phyloP scores from a whole-genome alignment of 1,140 invertebrate genomes.

The Oryctes rhinoceros region DNA sequence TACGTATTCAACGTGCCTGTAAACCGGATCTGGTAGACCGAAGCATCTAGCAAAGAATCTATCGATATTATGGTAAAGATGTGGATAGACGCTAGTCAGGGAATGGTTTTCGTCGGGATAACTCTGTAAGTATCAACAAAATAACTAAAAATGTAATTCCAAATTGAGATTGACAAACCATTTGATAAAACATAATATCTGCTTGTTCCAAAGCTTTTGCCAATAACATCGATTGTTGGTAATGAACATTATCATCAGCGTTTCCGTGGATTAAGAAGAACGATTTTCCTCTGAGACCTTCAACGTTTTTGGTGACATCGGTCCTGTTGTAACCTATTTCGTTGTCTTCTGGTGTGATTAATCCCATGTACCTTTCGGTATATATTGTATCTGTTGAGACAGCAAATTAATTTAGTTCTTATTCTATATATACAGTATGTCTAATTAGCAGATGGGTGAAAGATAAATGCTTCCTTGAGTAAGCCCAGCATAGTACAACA shows the following conservation, averaged over 20 bases:
- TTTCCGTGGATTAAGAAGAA: slow-evolving; percentile 91
- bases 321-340: slow-evolving; percentile 71
- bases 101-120: slow-evolving; percentile 94
- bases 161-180: slow-evolving; percentile 67
- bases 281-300: slow-evolving; percentile 79
- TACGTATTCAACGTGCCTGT: background rate
- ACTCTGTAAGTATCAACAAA: slow-evolving; percentile 70
- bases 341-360: slow-evolving; percentile 74
- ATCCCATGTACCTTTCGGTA: slow-evolving; percentile 92
- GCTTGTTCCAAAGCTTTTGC: slow-evolving; percentile 79
- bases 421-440: too few species aligned
- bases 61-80: slow-evolving; percentile 90
- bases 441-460: too few species aligned
- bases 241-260: slow-evolving; percentile 93
- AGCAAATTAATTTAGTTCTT: background rate
- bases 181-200: slow-evolving; percentile 85
- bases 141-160: background rate
- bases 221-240: slow-evolving; percentile 89
- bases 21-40: slow-evolving; percentile 42
- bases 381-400: slow-evolving; percentile 87
- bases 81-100: slow-evolving; percentile 75
- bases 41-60: slow-evolving; percentile 67
- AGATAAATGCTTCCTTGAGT: too few species aligned
- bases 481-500: too few species aligned
- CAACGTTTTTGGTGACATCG: slow-evolving; percentile 71